These are phyloP conservation scores for Lophura nycthemera DNA, from an alignment of 2,113 vertebrate genomes.

Conservation along the genomic window DNA sequence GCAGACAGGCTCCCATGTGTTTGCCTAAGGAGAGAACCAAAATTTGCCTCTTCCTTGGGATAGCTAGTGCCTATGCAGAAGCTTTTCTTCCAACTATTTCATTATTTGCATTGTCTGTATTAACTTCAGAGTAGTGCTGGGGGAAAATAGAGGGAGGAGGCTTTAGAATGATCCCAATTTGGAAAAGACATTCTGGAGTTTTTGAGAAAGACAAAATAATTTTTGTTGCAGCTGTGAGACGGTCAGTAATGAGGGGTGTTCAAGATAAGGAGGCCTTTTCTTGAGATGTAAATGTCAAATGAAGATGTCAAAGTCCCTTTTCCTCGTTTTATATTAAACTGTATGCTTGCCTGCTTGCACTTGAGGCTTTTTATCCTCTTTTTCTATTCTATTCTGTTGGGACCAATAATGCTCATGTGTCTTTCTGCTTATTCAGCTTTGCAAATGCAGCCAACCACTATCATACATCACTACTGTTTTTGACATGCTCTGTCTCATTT, in stretches of 20 bases:
- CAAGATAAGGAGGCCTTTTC: background rate
- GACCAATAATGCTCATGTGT: background rate
- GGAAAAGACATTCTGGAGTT: background rate
- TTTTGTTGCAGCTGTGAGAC: background rate
- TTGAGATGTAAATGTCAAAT: background rate
- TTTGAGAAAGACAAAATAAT: background rate
- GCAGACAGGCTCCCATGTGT: conserved; percentile 46
- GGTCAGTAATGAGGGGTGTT: background rate
- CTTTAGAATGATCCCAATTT: background rate
- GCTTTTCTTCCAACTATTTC: conserved; percentile 1
- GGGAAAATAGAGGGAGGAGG: background rate
- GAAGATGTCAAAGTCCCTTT: background rate
- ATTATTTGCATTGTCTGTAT: background rate
- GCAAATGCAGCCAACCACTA: background rate
- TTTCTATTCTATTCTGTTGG: background rate
- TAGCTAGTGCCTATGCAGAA: background rate
- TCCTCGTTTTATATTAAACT: background rate
- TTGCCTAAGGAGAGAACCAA: conserved; percentile 48
- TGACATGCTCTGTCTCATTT: background rate
- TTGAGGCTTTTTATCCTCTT: background rate
- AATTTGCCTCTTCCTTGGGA: conserved; percentile 19
- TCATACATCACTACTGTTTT: background rate
- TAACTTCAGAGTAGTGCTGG: background rate
- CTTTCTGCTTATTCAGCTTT: conserved; percentile 51
- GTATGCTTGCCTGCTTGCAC: background rate